Percentiles rank a stretch among this genome's conserved stretches.
Conservation (phyloP, 1,140 invertebrate genomes). For the Oscheius sp. region DNA sequence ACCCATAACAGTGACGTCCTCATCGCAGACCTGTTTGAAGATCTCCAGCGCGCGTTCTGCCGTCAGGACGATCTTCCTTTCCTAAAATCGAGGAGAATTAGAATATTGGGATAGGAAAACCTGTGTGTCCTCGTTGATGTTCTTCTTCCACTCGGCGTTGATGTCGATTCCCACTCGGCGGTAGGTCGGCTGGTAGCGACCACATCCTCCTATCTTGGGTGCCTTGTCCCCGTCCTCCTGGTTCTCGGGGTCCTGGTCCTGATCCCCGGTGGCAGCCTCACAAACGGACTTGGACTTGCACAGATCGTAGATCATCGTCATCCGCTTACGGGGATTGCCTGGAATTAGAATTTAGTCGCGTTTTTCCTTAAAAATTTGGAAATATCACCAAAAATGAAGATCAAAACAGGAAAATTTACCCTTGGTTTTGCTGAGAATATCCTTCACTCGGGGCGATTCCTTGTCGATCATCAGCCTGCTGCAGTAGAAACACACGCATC, state of each 20-base stretch:
- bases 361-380: background rate
- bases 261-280: conserved; percentile 76
- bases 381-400: background rate
- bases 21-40: conserved; percentile 92
- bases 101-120: conserved; percentile 10
- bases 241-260: conserved; percentile 32
- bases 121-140: conserved; percentile 94
- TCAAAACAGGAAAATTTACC: too few species aligned
- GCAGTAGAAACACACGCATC: conserved; percentile 61
- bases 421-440: conserved; percentile 91
- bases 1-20: conserved; percentile 89
- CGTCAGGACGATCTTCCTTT: conserved; percentile 85
- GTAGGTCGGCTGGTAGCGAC: conserved; percentile 91
- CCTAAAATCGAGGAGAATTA: conserved; percentile 60
- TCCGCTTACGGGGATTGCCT: conserved; percentile 87
- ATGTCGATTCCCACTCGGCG: conserved; percentile 83
- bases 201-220: conserved; percentile 77
- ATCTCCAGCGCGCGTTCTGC: conserved; percentile 95
- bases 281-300: conserved; percentile 98
- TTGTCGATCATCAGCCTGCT: conserved; percentile 62
- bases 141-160: conserved; percentile 87
- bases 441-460: conserved; percentile 93
- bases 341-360: background rate
- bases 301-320: conserved; percentile 92
- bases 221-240: conserved; percentile 21